A percentile compares a stretch with the other conserved stretches of the same genome.
These are phyloP conservation scores for Argya squamiceps DNA, from an alignment of 2,797 vertebrate species.

Conservation along the genomic window DNA sequence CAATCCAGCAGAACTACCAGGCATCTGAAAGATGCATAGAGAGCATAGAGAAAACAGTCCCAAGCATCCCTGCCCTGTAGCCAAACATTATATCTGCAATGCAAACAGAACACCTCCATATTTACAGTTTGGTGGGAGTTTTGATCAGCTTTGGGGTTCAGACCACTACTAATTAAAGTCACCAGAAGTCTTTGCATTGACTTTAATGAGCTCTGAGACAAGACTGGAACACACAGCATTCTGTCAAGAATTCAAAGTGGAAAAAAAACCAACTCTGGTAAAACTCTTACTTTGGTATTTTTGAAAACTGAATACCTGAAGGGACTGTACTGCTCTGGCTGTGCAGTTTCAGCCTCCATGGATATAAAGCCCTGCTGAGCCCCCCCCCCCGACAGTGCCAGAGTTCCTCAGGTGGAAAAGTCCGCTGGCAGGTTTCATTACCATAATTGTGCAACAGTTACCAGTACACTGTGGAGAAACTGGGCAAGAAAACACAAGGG, in stretches of 20 bases:
- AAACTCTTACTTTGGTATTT: conserved; percentile 3
- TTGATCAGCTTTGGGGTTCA: conserved; percentile 31
- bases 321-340: neutral
- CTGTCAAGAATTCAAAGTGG: neutral
- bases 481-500: conserved; percentile 1
- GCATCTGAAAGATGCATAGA: neutral
- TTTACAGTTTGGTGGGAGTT: neutral
- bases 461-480: neutral
- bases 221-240: neutral
- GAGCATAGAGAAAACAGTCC: neutral
- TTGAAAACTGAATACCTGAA: neutral
- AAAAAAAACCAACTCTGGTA: neutral
- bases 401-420: neutral
- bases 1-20: neutral
- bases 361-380: neutral
- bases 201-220: conserved; percentile 1
- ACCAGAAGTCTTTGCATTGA: neutral
- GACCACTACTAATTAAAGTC: conserved; percentile 24
- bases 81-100: neutral
- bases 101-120: neutral
- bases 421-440: neutral
- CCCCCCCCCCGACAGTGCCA: neutral
- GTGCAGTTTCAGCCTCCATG: neutral
- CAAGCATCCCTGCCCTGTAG: neutral
- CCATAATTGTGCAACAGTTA: neutral